Conservation (phyloP, 1,140 invertebrate species). For the Vanessa atalanta region DNA sequence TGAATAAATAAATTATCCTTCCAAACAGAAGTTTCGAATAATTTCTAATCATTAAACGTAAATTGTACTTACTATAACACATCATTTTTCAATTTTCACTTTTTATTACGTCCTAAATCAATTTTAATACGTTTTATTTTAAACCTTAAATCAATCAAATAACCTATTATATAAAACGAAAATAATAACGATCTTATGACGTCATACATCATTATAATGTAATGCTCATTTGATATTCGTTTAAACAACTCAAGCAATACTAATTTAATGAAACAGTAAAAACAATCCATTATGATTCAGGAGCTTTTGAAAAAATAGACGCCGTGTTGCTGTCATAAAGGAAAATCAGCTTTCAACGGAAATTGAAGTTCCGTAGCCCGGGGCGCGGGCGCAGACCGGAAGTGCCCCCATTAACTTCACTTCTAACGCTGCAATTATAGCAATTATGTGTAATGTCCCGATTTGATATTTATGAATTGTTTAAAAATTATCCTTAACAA, state of each 20-base stretch:
- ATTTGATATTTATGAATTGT: conserved; percentile 18
- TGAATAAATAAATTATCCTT: too few relatives aligned
- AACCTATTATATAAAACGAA: neutral
- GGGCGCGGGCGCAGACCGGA: conserved; percentile 62
- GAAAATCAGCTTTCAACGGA: conserved; percentile 67
- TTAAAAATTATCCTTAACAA: neutral
- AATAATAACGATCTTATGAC: neutral
- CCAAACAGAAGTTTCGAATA: too few relatives aligned
- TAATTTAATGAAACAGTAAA: conserved; percentile 25
- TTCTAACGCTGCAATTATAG: conserved; percentile 55
- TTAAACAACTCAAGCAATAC: conserved; percentile 13
- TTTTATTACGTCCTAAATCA: too few relatives aligned
- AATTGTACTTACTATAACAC: too few relatives aligned
- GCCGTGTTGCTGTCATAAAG: conserved; percentile 58
- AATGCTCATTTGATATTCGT: neutral
- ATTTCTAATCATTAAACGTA: too few relatives aligned
- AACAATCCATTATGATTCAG: conserved; percentile 22
- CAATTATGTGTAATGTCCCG: conserved; percentile 38
- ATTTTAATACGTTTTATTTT: too few relatives aligned
- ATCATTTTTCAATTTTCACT: too few relatives aligned
- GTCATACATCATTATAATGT: neutral
- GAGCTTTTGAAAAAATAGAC: conserved; percentile 37
- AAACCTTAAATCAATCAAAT: neutral
- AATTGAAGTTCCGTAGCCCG: conserved; percentile 69
- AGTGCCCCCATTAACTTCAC: conserved; percentile 55